These are phyloP conservation scores for Phrixothrix hirtus DNA, from an alignment of 2,888 invertebrate species.

Conservation along the genomic window DNA sequence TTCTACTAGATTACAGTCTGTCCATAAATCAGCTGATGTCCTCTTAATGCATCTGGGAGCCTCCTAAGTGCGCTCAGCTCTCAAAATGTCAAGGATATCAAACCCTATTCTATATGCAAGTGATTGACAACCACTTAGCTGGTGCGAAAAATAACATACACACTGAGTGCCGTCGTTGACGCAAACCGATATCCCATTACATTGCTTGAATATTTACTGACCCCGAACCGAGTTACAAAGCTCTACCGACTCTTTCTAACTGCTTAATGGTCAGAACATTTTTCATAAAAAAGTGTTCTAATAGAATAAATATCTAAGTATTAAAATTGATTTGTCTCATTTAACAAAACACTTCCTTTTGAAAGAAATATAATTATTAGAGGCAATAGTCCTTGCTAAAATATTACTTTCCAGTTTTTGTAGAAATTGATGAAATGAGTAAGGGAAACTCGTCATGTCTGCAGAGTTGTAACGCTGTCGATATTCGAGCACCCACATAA, in stretches of 20 bases:
- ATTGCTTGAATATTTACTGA: conserved; percentile 36
- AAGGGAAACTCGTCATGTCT: conserved; percentile 22
- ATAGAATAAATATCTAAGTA: no score
- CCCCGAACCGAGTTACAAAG: conserved; percentile 29
- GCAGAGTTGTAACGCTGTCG: conserved; percentile 24
- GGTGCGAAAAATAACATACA: conserved; percentile 38
- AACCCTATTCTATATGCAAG: conserved; percentile 31
- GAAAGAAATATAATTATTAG: no score
- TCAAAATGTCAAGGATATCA: conserved; percentile 36
- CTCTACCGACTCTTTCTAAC: no score
- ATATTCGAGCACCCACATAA: conserved; percentile 27
- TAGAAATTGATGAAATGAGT: conserved; percentile 23
- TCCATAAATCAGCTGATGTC: conserved; percentile 48
- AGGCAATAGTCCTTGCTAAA: no score
- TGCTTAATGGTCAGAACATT: no score
- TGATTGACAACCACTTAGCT: conserved; percentile 46
- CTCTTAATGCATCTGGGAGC: conserved; percentile 31
- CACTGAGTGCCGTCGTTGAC: conserved; percentile 22
- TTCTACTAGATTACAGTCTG: conserved; percentile 48
- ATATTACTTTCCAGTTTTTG: no score
- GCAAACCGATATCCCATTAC: conserved; percentile 31
- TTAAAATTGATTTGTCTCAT: no score
- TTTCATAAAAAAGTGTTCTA: no score
- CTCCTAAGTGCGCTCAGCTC: conserved; percentile 28
- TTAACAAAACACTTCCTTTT: no score